phyloP scores from a whole-genome alignment of 2,113 vertebrate species.

The Sula dactylatra region DNA sequence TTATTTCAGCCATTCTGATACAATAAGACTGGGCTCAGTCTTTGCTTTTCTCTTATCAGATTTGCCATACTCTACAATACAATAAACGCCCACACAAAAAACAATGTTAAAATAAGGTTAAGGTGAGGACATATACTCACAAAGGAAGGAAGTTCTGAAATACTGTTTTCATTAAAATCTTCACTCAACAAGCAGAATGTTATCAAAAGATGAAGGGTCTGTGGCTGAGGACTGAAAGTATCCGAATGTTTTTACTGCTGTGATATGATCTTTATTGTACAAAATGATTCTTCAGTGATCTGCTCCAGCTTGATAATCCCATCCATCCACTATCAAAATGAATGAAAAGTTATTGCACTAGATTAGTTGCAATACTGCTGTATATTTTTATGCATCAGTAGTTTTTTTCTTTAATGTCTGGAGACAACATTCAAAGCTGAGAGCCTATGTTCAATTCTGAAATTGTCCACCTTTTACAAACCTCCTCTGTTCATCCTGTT shows the following conservation, averaged over 20 bases:
- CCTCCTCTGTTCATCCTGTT: neutral
- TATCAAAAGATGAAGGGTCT: slow-evolving; percentile 44
- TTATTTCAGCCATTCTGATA: slow-evolving; percentile 56
- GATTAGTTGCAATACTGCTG: neutral
- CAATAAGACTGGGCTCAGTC: slow-evolving; percentile 61
- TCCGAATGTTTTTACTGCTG: slow-evolving; percentile 17
- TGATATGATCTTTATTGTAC: neutral
- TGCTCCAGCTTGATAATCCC: neutral
- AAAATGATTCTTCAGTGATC: neutral
- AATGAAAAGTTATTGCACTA: neutral
- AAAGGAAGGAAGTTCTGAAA: slow-evolving; percentile 80
- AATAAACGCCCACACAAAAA: slow-evolving; percentile 63
- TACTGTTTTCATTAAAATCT: slow-evolving; percentile 70
- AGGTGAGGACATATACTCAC: slow-evolving; percentile 65
- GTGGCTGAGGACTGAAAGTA: neutral
- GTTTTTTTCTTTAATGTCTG: neutral
- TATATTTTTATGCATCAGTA: neutral
- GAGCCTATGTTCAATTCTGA: neutral
- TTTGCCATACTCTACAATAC: slow-evolving; percentile 67
- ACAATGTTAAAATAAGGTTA: slow-evolving; percentile 75
- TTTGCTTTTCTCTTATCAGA: slow-evolving; percentile 75
- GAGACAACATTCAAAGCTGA: neutral
- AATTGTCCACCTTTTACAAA: neutral
- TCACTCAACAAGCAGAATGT: slow-evolving; percentile 44
- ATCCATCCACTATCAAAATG: neutral